Conservation (phyloP, 2,113 vertebrate species). For the Pteruthius melanotis region DNA sequence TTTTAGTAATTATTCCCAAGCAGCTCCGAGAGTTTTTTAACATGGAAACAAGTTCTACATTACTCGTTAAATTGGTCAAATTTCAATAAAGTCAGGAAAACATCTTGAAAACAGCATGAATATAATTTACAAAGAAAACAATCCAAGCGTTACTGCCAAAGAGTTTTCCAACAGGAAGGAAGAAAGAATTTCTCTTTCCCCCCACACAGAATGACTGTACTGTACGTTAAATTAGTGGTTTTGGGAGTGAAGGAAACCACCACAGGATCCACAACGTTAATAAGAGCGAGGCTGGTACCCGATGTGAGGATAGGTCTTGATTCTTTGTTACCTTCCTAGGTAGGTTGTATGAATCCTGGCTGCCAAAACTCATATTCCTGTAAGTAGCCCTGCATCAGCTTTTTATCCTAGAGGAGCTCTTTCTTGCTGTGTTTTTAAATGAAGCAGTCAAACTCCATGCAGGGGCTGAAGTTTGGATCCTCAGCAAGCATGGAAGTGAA, state of each 20-base stretch:
- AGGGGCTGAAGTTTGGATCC: not conserved
- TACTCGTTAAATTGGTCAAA: conserved; percentile 80
- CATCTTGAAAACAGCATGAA: conserved; percentile 84
- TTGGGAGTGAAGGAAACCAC: conserved; percentile 69
- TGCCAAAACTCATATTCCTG: not conserved
- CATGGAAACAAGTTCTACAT: conserved; percentile 82
- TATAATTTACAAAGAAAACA: conserved; percentile 85
- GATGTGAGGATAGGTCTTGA: not conserved
- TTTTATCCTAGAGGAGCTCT: not conserved
- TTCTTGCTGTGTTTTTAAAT: not conserved
- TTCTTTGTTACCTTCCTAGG: conserved; percentile 12
- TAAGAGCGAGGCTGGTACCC: conserved; percentile 5
- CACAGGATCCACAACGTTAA: conserved; percentile 31
- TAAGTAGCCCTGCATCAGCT: not conserved
- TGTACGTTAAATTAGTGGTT: conserved; percentile 76
- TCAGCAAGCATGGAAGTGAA: not conserved
- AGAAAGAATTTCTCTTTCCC: conserved; percentile 76
- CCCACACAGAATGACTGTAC: conserved; percentile 73
- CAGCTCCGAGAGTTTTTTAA: conserved; percentile 75
- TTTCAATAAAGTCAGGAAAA: conserved; percentile 83
- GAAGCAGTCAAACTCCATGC: not conserved
- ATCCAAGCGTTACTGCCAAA: conserved; percentile 81
- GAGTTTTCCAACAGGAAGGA: conserved; percentile 83
- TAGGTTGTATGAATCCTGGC: not conserved
- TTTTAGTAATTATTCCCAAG: conserved; percentile 80